Percentiles rank a stretch among this genome's conserved stretches.
These are phyloP conservation scores for Pangasius krempfi DNA, from an alignment of 2,797 vertebrate species.

Conservation along the genomic window DNA sequence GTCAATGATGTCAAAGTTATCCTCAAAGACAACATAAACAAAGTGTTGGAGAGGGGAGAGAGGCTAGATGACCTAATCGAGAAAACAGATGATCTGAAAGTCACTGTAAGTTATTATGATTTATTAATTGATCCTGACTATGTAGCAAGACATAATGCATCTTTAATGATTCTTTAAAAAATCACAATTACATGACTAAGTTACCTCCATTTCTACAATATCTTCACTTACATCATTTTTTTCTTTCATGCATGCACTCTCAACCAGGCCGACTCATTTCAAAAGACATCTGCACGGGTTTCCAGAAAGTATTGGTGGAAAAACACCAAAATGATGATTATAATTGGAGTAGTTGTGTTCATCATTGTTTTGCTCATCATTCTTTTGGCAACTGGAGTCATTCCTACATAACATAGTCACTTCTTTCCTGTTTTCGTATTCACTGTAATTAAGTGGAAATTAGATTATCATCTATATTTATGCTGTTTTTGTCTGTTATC, in stretches of 20 bases:
- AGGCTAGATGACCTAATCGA: constrained; percentile 74
- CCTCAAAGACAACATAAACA: constrained; percentile 83
- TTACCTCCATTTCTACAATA: not conserved
- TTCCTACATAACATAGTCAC: constrained; percentile 58
- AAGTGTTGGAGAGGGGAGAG: constrained; percentile 81
- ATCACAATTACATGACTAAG: not conserved
- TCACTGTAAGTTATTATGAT: constrained; percentile 72
- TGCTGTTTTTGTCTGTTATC: not conserved
- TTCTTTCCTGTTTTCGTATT: not conserved
- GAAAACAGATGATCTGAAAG: constrained; percentile 75
- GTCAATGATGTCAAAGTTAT: constrained; percentile 83
- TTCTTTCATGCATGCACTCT: constrained; percentile 1
- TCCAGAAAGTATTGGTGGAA: constrained; percentile 84
- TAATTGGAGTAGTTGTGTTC: constrained; percentile 73
- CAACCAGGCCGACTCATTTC: constrained; percentile 79
- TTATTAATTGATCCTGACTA: not conserved
- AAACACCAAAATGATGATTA: constrained; percentile 80
- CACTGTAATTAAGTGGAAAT: constrained; percentile 8
- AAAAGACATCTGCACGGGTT: constrained; percentile 73
- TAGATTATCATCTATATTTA: not conserved
- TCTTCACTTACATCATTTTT: constrained; percentile 4
- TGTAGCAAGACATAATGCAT: not conserved
- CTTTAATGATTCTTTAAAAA: not conserved
- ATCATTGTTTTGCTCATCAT: constrained; percentile 79
- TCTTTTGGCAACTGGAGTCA: constrained; percentile 74